Conservation (phyloP, 2,797 vertebrate species). For the Nasua narica region DNA sequence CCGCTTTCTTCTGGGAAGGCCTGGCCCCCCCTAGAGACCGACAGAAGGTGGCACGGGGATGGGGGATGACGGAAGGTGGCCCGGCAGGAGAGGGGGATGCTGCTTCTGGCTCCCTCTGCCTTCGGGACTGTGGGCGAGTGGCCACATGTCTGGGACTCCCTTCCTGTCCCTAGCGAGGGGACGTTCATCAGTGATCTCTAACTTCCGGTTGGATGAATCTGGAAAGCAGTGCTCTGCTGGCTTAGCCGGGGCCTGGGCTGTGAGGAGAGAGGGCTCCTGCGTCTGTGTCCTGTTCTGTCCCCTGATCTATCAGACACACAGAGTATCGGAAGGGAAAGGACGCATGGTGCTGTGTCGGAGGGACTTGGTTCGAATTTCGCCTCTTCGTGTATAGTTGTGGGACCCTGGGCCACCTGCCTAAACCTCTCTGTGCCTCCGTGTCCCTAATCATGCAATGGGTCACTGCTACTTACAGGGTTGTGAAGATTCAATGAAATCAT, state of each 20-base stretch:
- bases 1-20: conserved; percentile 61
- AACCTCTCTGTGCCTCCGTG: not conserved
- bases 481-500: not conserved
- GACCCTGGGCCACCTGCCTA: not conserved
- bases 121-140: not conserved
- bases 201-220: not conserved
- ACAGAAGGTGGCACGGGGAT: not conserved
- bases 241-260: not conserved
- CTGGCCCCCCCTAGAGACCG: conserved; percentile 58
- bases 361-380: not conserved
- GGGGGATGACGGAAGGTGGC: not conserved
- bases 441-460: not conserved
- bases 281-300: not conserved
- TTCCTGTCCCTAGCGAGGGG: not conserved
- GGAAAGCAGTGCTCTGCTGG: not conserved
- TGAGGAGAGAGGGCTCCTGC: not conserved
- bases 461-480: not conserved
- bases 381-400: not conserved
- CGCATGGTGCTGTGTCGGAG: accelerated
- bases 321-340: not conserved
- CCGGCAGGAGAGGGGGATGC: not conserved
- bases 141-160: not conserved
- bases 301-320: not conserved
- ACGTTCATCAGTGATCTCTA: not conserved
- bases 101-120: not conserved